Base-by-base conservation (phyloP, 2,113 vertebrate species). In the Prochilodus magdalenae region DNA sequence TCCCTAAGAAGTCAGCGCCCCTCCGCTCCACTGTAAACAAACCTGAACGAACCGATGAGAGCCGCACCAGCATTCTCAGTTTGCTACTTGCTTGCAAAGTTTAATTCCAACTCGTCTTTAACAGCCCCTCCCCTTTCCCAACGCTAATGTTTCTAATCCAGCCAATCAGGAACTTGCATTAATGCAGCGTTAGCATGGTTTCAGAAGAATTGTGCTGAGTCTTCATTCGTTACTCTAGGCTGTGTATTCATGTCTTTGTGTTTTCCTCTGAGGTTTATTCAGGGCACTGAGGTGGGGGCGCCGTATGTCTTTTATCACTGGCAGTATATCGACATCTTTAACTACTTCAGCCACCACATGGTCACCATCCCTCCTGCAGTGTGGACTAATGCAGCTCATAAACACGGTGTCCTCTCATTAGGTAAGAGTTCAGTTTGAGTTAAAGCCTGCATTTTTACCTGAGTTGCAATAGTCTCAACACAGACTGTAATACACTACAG, bases 261-360 rank as follows among this genome's bases (percentile, higher is more conserved):
- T 15, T 72, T 36, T 84, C 16, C 47, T 15, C 83, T n/a, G 55
- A 99, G 98, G 92, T 99, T 98, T 85, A 90, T 96, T 33, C 98
- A 99, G 90, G 98, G 98, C 22, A 90, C 94, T 0, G 84, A 84
- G 0, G 82, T 84, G 0, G 91, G 90, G 67, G 73, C 85, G 0
- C 96, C 96, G 0, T 99, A 96, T 0, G 90, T 93, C n/a, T 99
- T 99, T 92, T 99, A 99, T 89, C 97, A 99, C 90, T 99, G 98
- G 98, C 90, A 94, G 18, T 92, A 94, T 89, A 94, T 99, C 0
- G 98, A 99, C 89, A 88, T 99, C 88, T 99, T 99, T 0, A 94
- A 98, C 59, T 99, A 99, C 95, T 99, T 99, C 92, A 96, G 96
- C 73, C 98, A 99, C 86, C 93, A 91, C 60, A 82, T 89, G 0